Evolutionary conservation across 2,888 invertebrate species (phyloP), one percentile per base, ranked within the genome.

Genomic region (Lypha dubia): DNA sequence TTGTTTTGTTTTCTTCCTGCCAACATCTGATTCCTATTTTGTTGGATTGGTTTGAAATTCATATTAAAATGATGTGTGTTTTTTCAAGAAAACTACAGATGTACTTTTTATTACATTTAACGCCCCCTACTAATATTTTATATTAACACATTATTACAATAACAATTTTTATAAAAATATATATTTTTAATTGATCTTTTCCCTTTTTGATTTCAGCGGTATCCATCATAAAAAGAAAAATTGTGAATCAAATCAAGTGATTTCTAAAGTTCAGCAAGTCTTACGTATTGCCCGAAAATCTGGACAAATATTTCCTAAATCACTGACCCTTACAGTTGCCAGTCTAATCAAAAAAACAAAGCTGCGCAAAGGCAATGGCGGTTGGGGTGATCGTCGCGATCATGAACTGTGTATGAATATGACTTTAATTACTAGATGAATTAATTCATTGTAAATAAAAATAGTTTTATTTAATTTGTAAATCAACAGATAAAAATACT

Each of bases 221-320:
- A 96, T 98, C 71, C 99, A 99, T 92, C 98, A 98, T 92, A 98
- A 98, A 93, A 97, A 98, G 91, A 95, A 95, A 58, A 97, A 97
- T 90, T 98, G 98, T 93, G 96, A 96, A 91, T 96, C 97, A 4
- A 96, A 96, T 32, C 95, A 96, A 56, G 96, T 95, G 79, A 96
- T 96, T 91, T 95, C 96, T 38, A 96, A 96, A 92, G 96, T 97
- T 75, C 97, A 97, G 90, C 96, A 95, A 88, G 94, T 97, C 28
- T 91, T 97, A 20, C 95, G 95, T 85, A 94, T 95, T 35, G 96
- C 96, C 0, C 94, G 94, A 58, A 93, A 94, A 35, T 90, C 92
- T 6, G 91, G 91, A 65, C 95, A 95, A 91, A 92, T 97, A 86
- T 97, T 94, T 90, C 96, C 97, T 0, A 93, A 94, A 46, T 94